phyloP scores from a whole-genome alignment of 2,113 vertebrate species.

The Urocynchramus pylzowi region DNA sequence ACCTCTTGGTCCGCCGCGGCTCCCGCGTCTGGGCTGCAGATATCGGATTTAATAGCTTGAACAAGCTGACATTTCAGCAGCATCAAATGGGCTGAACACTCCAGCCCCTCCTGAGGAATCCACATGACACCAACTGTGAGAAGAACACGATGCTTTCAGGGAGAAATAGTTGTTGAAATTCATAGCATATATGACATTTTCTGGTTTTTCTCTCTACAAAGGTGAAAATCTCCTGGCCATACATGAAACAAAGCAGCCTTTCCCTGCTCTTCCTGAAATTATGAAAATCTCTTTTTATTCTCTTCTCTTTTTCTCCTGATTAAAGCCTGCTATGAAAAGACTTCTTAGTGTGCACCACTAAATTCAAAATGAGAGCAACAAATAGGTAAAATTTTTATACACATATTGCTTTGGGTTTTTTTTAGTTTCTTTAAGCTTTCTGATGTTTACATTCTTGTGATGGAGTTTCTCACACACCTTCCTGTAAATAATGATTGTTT shows the following conservation, averaged over 20 bases:
- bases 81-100: neutral
- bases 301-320: neutral
- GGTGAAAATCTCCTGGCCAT: neutral
- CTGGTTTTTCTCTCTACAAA: neutral
- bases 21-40: neutral
- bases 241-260: neutral
- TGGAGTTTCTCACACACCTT: no score
- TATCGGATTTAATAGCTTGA: neutral
- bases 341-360: neutral
- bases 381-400: no score
- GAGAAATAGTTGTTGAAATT: neutral
- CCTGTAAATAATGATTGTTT: no score
- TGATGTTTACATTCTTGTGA: no score
- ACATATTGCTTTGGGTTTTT: no score
- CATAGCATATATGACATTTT: neutral
- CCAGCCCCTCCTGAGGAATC: neutral
- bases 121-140: neutral
- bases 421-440: no score
- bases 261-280: neutral
- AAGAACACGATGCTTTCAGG: neutral
- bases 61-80: neutral
- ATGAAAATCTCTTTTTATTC: neutral
- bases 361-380: neutral
- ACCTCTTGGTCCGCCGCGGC: neutral
- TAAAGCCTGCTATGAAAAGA: neutral